Evolutionary conservation across 1,140 invertebrate genomes (phyloP).

Genomic region (Caenorhabditis tropicalis): DNA sequence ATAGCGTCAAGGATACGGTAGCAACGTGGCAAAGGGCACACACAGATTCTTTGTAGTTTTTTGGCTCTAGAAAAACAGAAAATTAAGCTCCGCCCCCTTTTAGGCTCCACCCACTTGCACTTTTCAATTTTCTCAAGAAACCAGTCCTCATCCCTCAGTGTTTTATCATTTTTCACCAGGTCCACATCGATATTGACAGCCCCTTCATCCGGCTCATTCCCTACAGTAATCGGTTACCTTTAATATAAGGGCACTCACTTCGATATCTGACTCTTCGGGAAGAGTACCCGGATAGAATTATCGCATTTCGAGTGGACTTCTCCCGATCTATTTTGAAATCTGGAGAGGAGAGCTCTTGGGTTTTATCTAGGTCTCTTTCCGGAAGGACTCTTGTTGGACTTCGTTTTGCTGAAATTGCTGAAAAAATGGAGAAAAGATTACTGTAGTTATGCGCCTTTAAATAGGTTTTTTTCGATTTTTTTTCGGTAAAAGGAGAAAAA

Average conservation of each 20-base stretch:
- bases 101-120: neutral
- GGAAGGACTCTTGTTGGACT: neutral
- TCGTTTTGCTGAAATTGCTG: neutral
- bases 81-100: no score
- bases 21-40: neutral
- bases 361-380: neutral
- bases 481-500: no score
- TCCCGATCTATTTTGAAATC: neutral
- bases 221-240: neutral
- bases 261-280: neutral
- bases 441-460: no score
- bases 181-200: neutral
- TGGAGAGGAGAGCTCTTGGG: neutral
- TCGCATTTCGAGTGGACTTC: neutral
- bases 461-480: no score
- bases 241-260: neutral
- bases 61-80: neutral
- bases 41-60: slow-evolving; percentile 8
- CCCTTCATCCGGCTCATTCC: neutral
- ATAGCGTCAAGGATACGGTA: slow-evolving; percentile 14
- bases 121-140: slow-evolving; percentile 35
- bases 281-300: neutral
- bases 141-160: slow-evolving; percentile 26
- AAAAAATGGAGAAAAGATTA: neutral
- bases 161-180: slow-evolving; percentile 10